Evolutionary conservation across 2,888 invertebrate species (phyloP), one percentile per base, ranked within the genome.

Genomic region (Bombyx huttoni): DNA sequence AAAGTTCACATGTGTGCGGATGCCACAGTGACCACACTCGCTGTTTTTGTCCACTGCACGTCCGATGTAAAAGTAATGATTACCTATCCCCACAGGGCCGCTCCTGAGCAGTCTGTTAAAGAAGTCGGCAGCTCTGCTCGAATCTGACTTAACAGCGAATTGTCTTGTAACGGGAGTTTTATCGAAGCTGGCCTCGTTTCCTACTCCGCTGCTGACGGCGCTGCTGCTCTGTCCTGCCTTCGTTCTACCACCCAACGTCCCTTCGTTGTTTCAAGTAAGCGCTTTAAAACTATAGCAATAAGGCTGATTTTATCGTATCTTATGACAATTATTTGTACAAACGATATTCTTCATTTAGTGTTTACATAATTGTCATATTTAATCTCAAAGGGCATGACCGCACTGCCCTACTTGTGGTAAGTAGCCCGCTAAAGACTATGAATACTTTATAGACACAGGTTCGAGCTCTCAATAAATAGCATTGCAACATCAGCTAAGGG

Each of bases 201-300:
- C 98, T 0, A 94, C 98, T 62, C 96, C 98, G 7, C 84, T 98
- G 52, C 89, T 98, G 51, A 92, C 96, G 58, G 94, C 97, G 3
- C 92, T 98, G 73, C 89, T 99, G 49, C 90, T 99, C 57, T 96
- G 96, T 68, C 94, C 96, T 56, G 75, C 91, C 93, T 69, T 72
- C 63, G 93, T 95, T 61, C 92, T 97, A 70, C 96, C 97, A 75
- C 97, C 97, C 1, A 95, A 95, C 70, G 94, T 98, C 72, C 95
- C 96, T 73, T 97, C 96, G 5, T 90, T 98, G 58, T 94, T 94
- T 78, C 97, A 97, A 92, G 97, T 96, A 73, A 76, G 75, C 56
- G 45, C 24, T n/a, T 10, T n/a, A 46, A 34, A 33, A 1, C 24
- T 35, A 50, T 10, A 13, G 49, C 0, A n/a, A 3, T 13, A 2